Evolutionary conservation across 2,888 invertebrate genomes (phyloP).

Genomic region (Tholera decimalis): DNA sequence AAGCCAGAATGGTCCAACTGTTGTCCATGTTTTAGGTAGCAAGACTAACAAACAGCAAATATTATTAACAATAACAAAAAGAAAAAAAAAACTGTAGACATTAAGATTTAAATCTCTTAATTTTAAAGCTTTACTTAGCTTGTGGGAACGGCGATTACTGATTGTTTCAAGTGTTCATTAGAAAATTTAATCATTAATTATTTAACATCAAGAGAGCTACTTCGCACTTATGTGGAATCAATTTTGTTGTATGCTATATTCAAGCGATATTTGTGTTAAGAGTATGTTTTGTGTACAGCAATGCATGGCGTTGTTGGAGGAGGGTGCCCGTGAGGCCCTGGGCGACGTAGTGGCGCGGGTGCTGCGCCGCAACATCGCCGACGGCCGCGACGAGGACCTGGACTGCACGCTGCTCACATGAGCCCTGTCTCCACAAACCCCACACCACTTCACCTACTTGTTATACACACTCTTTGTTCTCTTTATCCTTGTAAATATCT

Average conservation of each 20-base stretch:
- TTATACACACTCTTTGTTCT: constrained; percentile 38
- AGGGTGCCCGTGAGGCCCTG: constrained; percentile 97
- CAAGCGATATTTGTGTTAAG: background rate
- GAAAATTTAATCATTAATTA: background rate
- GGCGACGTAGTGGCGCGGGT: constrained; percentile 97
- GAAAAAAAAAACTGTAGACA: too few species aligned
- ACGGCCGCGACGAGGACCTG: constrained; percentile 97
- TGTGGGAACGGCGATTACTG: too few species aligned
- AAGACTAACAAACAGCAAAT: too few species aligned
- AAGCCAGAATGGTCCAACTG: too few species aligned
- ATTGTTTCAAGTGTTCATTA: background rate
- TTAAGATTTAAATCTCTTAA: too few species aligned
- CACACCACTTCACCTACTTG: background rate
- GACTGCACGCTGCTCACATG: constrained; percentile 97
- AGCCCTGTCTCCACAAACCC: constrained; percentile 75
- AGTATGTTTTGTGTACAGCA: constrained; percentile 85
- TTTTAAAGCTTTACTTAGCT: too few species aligned
- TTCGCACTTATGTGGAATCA: background rate
- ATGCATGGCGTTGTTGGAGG: constrained; percentile 95
- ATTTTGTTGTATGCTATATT: too few species aligned
- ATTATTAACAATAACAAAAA: too few species aligned
- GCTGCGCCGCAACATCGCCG: constrained; percentile 95
- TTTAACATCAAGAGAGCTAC: background rate
- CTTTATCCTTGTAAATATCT: constrained; percentile 58
- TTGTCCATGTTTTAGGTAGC: too few species aligned